These are phyloP conservation scores for Drosophila lutescens DNA, from an alignment of 2,888 invertebrate species.

Conservation along the genomic window DNA sequence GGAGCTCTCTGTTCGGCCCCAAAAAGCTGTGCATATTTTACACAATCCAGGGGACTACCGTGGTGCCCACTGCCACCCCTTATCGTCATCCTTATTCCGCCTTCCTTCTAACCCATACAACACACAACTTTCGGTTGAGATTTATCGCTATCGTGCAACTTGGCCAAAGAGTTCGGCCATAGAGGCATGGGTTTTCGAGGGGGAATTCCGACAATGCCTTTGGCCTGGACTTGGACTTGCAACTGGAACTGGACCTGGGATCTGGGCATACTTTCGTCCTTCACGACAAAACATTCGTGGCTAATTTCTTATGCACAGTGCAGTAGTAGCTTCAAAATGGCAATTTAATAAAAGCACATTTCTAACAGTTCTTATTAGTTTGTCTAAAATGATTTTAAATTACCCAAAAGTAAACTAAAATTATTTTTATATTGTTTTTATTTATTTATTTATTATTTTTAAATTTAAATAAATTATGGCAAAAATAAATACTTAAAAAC, in stretches of 20 bases:
- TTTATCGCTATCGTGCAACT: constrained; percentile 71
- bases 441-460: no score
- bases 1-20: constrained; percentile 15
- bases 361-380: neutral
- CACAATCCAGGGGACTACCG: constrained; percentile 53
- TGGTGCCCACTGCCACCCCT: neutral
- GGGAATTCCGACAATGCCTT: constrained; percentile 67
- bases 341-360: constrained; percentile 27
- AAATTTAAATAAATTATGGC: no score
- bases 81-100: neutral
- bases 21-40: constrained; percentile 69
- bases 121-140: constrained; percentile 67
- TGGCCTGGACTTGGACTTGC: constrained; percentile 22
- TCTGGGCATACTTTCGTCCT: constrained; percentile 28
- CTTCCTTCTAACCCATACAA: constrained; percentile 11
- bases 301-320: constrained; percentile 23
- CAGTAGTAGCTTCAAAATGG: constrained; percentile 7
- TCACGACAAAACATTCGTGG: constrained; percentile 41
- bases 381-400: neutral
- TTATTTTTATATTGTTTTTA: no score
- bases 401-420: neutral
- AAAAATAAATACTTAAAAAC: neutral
- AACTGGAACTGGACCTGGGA: constrained; percentile 11
- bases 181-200: constrained; percentile 5
- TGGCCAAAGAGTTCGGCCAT: constrained; percentile 45